Evolutionary conservation across 2,113 vertebrate species (phyloP).

Genomic region (Marmota monax): DNA sequence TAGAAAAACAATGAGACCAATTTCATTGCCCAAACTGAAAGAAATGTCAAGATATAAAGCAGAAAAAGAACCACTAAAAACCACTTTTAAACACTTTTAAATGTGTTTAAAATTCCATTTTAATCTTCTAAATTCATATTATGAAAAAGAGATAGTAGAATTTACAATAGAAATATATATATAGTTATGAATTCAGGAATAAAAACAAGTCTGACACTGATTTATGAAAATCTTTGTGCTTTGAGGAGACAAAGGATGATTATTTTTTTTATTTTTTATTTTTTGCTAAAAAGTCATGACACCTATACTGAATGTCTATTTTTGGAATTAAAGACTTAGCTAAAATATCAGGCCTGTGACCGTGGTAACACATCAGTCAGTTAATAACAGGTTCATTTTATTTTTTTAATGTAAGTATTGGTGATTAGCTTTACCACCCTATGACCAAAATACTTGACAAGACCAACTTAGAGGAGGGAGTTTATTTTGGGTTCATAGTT

Average conservation of each 20-base stretch:
- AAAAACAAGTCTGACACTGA: constrained; percentile 72
- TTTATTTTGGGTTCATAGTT: no score
- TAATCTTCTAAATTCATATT: constrained; percentile 60
- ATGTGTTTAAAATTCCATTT: constrained; percentile 25
- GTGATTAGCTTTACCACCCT: no score
- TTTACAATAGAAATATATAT: constrained; percentile 66
- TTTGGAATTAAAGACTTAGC: not conserved
- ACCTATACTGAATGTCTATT: not conserved
- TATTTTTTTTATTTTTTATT: no score
- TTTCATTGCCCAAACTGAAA: constrained; percentile 51
- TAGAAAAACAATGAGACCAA: not conserved
- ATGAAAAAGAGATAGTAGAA: constrained; percentile 56
- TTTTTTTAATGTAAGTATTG: not conserved
- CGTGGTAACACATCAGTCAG: not conserved
- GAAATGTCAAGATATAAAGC: constrained; percentile 22
- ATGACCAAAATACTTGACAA: no score
- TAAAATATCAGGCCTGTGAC: not conserved
- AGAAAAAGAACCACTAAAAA: not conserved
- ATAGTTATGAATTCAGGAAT: constrained; percentile 62
- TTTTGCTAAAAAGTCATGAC: constrained; percentile 14
- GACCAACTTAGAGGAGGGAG: no score
- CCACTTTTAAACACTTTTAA: no score
- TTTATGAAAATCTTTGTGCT: constrained; percentile 64
- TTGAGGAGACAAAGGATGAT: not conserved
- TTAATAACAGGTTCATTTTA: not conserved